These are phyloP conservation scores for Meloe dianella DNA, from an alignment of 2,888 invertebrate species.

Conservation along the genomic window DNA sequence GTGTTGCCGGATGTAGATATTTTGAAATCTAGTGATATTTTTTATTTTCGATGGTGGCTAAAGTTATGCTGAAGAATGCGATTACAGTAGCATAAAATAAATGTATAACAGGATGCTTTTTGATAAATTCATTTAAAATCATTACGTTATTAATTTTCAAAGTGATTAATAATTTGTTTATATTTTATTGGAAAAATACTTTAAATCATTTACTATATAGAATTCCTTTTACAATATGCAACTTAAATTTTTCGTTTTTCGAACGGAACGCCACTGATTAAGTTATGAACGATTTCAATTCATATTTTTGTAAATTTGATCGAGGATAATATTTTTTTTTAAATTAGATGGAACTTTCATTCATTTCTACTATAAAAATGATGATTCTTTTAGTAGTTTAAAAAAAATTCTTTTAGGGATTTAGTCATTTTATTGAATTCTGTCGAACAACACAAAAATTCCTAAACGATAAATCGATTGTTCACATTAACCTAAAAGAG, in stretches of 20 bases:
- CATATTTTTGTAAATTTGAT: not conserved
- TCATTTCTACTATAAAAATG: not conserved
- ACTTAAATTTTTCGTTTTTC: not conserved
- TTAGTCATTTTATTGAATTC: too few species aligned
- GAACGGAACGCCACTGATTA: not conserved
- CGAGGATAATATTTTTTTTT: not conserved
- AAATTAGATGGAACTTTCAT: not conserved
- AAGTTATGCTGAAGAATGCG: not conserved
- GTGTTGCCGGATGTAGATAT: too few species aligned
- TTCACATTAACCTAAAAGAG: constrained; percentile 49
- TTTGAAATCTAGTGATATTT: too few species aligned
- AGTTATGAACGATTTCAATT: not conserved
- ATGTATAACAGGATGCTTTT: not conserved
- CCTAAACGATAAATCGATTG: constrained; percentile 43
- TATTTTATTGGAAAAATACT: not conserved
- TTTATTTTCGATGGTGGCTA: too few species aligned
- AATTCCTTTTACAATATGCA: not conserved
- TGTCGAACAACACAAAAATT: constrained; percentile 30
- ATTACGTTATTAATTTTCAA: not conserved
- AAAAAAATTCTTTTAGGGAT: not conserved
- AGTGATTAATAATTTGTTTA: not conserved
- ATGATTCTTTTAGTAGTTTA: not conserved
- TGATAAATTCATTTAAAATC: not conserved
- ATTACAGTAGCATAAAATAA: not conserved
- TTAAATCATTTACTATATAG: not conserved